Conservation (phyloP, 2,113 vertebrate genomes). For the Malurus cyaneus region DNA sequence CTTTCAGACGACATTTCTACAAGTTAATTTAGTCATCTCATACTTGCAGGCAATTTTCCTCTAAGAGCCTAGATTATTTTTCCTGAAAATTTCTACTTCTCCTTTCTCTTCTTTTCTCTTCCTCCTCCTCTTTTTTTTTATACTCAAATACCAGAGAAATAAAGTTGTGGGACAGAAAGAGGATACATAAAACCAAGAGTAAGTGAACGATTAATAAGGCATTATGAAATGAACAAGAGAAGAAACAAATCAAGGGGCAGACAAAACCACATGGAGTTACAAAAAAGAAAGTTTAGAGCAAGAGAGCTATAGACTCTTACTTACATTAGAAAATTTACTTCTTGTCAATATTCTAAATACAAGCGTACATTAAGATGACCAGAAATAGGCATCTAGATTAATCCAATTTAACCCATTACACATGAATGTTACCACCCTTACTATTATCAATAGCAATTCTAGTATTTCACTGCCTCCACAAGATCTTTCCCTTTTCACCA, state of each 20-base stretch:
- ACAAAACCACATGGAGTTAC: not conserved
- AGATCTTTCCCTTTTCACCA: constrained; percentile 3
- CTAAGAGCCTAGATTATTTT: constrained; percentile 17
- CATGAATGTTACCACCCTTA: not conserved
- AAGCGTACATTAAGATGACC: not conserved
- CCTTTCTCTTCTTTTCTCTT: not conserved
- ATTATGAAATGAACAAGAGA: not conserved
- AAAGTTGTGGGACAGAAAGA: not conserved
- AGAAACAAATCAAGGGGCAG: not conserved
- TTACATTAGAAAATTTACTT: not conserved
- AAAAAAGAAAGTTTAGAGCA: not conserved
- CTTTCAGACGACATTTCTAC: constrained; percentile 35
- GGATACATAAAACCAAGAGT: not conserved
- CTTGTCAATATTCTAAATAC: not conserved
- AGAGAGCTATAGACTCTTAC: not conserved
- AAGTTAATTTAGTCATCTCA: constrained; percentile 32
- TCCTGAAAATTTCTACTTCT: constrained; percentile 26
- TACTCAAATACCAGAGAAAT: not conserved
- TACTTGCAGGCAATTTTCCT: constrained; percentile 40
- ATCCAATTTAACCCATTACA: not conserved
- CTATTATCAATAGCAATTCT: not conserved
- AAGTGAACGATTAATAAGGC: not conserved
- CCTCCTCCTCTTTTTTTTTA: not conserved
- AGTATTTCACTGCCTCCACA: not conserved
- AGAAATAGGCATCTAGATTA: not conserved